Evolutionary conservation across 2,797 vertebrate species (phyloP), one percentile per base, ranked within the genome.

Genomic region (Sciurus carolinensis): DNA sequence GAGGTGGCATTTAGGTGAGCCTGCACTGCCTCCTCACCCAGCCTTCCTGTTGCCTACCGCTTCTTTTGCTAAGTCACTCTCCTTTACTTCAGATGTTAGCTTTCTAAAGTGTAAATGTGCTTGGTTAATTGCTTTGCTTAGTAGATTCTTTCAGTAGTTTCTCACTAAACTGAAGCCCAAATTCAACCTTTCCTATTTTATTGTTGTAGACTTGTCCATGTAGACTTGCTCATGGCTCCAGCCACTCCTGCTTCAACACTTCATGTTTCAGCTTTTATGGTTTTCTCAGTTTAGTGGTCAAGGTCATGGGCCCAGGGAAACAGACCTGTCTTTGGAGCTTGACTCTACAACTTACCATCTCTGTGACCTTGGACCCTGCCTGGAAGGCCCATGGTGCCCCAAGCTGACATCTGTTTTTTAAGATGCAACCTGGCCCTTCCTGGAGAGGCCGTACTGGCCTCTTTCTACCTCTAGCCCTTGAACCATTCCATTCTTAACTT

Each of bases 91-190:
- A 79, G 22, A 66, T 36, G 12, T 50, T 76, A 1, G 18, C 84
- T 90, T 95, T 81, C 90, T 77, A 13, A 95, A 87, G 50, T 59
- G 11, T 62, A 87, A 52, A 69, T 57, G 66, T 22, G 39, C 11
- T 95, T 52, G 42, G 54, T 87, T 92, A 69, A 79, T 87, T 94
- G 42, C 42, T 75, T 90, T 88, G 75, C 36, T 91, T 88, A 83
- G 71, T 94, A 84, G 89, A 67, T 77, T 91, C 57, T 79, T 81
- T 95, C 81, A 36, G 0, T 85, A n/a, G 47, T 84, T 84, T 42
- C 42, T 97, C 26, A 87, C n/a, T 15, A 80, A 95, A 75, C 79
- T 93, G 71, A 93, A 90, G 80, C 76, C 44, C 83, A 57, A 39
- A 52, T 93, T 91, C 47, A 91, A 90, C 59, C 52, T 79, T 82